phyloP scores from a whole-genome alignment of 2,797 vertebrate genomes.

The Poeciliopsis paucimaculata region DNA sequence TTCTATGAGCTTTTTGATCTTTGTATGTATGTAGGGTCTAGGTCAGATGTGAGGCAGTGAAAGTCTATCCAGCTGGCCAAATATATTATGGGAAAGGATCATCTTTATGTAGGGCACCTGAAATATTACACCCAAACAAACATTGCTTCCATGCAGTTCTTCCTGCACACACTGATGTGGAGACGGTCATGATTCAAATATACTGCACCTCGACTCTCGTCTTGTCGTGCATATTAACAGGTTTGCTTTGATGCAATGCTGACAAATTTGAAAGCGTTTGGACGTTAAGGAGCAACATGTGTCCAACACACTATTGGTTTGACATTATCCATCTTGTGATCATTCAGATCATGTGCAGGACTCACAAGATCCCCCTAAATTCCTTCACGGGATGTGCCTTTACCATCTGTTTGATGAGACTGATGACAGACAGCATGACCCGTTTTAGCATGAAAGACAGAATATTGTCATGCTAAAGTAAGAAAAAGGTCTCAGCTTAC shows the following conservation, averaged over 20 bases:
- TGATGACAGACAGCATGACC: not conserved
- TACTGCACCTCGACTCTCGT: not conserved
- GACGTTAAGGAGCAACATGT: not conserved
- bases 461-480: not conserved
- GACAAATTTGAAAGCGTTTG: not conserved
- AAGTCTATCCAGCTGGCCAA: not conserved
- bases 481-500: not conserved
- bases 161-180: not conserved
- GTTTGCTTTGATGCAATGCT: not conserved
- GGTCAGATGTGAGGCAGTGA: not conserved
- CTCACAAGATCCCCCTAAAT: conserved; percentile 41
- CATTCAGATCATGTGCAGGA: conserved; percentile 51
- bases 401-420: not conserved
- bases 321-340: conserved; percentile 18
- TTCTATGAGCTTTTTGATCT: not conserved
- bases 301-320: not conserved
- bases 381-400: conserved; percentile 20
- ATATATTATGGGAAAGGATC: conserved; percentile 1
- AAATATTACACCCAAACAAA: conserved; percentile 3
- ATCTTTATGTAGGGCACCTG: not conserved
- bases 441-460: not conserved
- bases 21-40: not conserved
- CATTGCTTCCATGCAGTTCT: not conserved
- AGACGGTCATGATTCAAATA: not conserved
- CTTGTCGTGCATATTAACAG: not conserved